Evolutionary conservation across 2,113 vertebrate genomes (phyloP).

Genomic region (Oncorhynchus gorbuscha): DNA sequence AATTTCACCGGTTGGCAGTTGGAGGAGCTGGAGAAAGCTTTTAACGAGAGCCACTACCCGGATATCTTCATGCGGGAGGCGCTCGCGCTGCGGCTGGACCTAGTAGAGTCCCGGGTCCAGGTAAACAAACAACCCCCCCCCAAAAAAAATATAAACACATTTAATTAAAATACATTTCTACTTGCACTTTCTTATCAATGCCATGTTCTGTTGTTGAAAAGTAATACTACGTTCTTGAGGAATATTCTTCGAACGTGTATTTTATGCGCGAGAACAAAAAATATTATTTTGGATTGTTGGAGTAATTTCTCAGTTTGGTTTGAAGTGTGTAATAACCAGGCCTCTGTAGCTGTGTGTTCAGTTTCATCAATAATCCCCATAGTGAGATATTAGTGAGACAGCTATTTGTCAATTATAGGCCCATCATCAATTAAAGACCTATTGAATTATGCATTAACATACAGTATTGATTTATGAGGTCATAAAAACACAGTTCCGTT

Average conservation of each 20-base stretch:
- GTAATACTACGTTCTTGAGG: too few species aligned
- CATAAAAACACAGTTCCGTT: constrained; percentile 59
- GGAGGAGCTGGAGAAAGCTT: constrained; percentile 98
- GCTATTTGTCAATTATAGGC: constrained; percentile 59
- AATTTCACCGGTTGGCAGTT: constrained; percentile 99
- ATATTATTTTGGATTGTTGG: too few species aligned
- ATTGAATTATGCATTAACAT: constrained; percentile 64
- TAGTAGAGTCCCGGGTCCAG: constrained; percentile 98
- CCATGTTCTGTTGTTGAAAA: too few species aligned
- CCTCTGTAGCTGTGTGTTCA: neutral
- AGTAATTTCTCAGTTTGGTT: too few species aligned
- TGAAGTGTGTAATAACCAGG: neutral
- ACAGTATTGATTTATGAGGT: constrained; percentile 66
- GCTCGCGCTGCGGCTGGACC: constrained; percentile 91
- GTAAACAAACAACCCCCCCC: constrained; percentile 80
- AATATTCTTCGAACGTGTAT: too few species aligned
- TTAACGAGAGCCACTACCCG: constrained; percentile 98
- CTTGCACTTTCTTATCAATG: too few species aligned
- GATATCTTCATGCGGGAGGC: constrained; percentile 99
- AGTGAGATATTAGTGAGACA: constrained; percentile 7
- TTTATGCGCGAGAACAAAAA: too few species aligned
- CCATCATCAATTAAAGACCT: constrained; percentile 51
- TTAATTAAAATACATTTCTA: neutral
- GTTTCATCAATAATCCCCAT: too few species aligned
- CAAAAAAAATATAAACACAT: neutral